These are phyloP conservation scores for Cryptotermes secundus DNA, from an alignment of 1,140 invertebrate genomes.

Conservation along the genomic window DNA sequence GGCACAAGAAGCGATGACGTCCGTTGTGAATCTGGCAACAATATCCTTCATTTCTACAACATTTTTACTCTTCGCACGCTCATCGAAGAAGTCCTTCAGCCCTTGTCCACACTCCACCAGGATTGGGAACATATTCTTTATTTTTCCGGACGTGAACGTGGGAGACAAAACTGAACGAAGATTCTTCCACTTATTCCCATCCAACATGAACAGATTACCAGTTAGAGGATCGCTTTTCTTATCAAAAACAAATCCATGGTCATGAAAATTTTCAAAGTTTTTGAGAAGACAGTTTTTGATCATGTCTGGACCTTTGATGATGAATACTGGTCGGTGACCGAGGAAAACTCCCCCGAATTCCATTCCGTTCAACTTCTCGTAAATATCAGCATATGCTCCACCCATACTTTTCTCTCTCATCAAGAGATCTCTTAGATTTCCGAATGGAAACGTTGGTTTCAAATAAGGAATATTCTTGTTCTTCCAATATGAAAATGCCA, in stretches of 20 bases:
- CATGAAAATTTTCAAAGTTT: constrained; percentile 52
- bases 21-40: not conserved
- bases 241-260: constrained; percentile 49
- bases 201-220: constrained; percentile 54
- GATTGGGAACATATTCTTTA: constrained; percentile 54
- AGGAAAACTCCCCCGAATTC: constrained; percentile 31
- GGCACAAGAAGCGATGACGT: not conserved
- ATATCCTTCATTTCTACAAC: not conserved
- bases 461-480: constrained; percentile 42
- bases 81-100: not conserved
- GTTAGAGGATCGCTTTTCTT: constrained; percentile 54
- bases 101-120: constrained; percentile 28
- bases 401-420: constrained; percentile 38
- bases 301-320: constrained; percentile 51
- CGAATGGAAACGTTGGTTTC: constrained; percentile 49
- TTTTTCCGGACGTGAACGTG: constrained; percentile 58
- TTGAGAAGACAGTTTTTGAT: constrained; percentile 50
- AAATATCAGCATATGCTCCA: constrained; percentile 35
- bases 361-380: constrained; percentile 3
- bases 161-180: constrained; percentile 55
- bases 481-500: constrained; percentile 44
- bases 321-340: constrained; percentile 50
- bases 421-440: constrained; percentile 51
- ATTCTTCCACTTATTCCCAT: constrained; percentile 55
- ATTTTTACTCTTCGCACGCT: not conserved